These are phyloP conservation scores for Ashinkailepas kermadecensis DNA, from an alignment of 2,888 invertebrate species.

Conservation along the genomic window DNA sequence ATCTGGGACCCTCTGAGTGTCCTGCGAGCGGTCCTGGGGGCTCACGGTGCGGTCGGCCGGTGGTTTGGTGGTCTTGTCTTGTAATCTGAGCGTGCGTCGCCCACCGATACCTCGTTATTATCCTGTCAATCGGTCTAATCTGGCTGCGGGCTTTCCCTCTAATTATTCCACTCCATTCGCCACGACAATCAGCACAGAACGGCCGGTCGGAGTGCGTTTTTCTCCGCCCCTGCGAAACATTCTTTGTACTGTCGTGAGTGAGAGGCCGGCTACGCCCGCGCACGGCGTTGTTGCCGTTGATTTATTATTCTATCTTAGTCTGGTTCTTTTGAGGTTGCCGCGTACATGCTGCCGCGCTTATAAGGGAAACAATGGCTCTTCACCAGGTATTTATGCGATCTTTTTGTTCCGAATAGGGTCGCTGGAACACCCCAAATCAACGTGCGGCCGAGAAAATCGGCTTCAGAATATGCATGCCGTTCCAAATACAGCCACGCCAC, in stretches of 20 bases:
- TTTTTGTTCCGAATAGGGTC: background rate
- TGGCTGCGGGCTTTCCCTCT: background rate
- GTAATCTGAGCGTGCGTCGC: background rate
- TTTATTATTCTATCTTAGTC: constrained; percentile 1
- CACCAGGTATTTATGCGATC: background rate
- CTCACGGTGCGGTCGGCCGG: background rate
- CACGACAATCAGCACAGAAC: background rate
- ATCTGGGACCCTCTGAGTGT: too few relatives aligned
- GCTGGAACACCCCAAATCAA: too few relatives aligned
- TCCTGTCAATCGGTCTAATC: background rate
- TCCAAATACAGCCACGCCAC: too few relatives aligned
- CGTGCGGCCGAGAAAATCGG: too few relatives aligned
- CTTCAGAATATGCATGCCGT: too few relatives aligned
- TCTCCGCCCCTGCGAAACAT: background rate
- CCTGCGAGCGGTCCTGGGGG: too few relatives aligned
- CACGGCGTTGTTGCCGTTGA: background rate
- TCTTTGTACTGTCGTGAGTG: background rate
- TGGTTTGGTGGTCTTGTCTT: background rate
- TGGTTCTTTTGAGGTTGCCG: constrained; percentile 10
- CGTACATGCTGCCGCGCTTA: background rate
- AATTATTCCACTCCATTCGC: background rate
- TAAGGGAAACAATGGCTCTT: background rate
- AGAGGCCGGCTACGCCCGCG: background rate
- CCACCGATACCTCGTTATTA: background rate
- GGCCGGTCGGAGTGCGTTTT: background rate